A percentile compares a stretch with the other conserved stretches of the same genome.
Evolutionary conservation across 1,140 invertebrate species (phyloP).

Genomic region (Eumeta japonica): DNA sequence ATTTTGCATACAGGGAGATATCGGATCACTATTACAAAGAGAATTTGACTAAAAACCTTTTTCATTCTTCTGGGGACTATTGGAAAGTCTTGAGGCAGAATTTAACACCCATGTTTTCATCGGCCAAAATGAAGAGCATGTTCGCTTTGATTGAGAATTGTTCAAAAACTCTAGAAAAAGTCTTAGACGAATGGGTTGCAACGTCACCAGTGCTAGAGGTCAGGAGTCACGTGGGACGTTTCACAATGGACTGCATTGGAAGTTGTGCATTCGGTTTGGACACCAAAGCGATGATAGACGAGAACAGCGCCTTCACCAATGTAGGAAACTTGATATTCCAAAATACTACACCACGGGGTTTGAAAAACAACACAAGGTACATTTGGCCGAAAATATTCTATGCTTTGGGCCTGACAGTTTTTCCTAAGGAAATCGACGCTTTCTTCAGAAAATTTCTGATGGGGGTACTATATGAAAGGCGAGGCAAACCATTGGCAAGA

Average conservation of each 20-base stretch:
- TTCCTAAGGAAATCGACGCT: background rate
- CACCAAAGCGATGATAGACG: background rate
- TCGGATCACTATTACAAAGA: conserved; percentile 11
- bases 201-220: conserved; percentile 6
- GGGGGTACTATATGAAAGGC: background rate
- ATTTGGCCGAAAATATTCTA: background rate
- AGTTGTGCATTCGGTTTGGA: background rate
- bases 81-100: no score
- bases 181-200: background rate
- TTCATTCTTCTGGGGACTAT: conserved; percentile 27
- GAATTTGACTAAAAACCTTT: conserved; percentile 19
- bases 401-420: background rate
- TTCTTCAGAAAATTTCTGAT: background rate
- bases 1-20: conserved; percentile 37
- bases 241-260: background rate
- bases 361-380: background rate
- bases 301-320: background rate
- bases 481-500: background rate
- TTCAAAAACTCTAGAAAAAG: background rate
- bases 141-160: conserved; percentile 21
- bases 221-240: background rate
- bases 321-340: background rate
- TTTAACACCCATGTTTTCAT: no score
- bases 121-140: no score
- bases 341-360: background rate